Conservation (phyloP, 2,113 vertebrate species). For the Psephotus haematonotus region DNA sequence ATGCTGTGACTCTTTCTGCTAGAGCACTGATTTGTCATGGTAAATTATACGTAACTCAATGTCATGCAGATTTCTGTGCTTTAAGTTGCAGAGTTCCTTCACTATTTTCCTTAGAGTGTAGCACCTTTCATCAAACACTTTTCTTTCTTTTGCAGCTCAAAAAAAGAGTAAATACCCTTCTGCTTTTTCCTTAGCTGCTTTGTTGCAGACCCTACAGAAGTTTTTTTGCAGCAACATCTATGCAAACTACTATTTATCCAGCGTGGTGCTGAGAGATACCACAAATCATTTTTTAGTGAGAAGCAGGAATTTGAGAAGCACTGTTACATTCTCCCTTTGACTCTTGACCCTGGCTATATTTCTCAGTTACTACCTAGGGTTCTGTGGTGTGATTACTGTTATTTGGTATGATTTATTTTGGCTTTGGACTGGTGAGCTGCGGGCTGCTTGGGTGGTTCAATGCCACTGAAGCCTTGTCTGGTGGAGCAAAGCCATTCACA, state of each 20-base stretch:
- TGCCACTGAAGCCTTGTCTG: not conserved
- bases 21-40: constrained; percentile 40
- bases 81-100: constrained; percentile 4
- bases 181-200: not conserved
- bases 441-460: accelerated
- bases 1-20: constrained; percentile 43
- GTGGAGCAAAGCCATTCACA: not conserved
- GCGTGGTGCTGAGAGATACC: not conserved
- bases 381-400: not conserved
- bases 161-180: not conserved
- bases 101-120: not conserved
- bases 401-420: not conserved
- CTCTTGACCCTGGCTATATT: not conserved
- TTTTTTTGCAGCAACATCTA: not conserved
- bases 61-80: constrained; percentile 5
- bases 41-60: constrained; percentile 44
- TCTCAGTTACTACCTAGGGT: not conserved
- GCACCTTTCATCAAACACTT: not conserved
- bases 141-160: not conserved
- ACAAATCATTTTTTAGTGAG: not conserved
- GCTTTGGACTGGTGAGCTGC: not conserved
- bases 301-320: not conserved
- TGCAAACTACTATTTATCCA: not conserved
- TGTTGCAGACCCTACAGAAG: not conserved
- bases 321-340: not conserved